These are phyloP conservation scores for Drosophila bipectinata DNA, from an alignment of 1,140 invertebrate species.

Conservation along the genomic window DNA sequence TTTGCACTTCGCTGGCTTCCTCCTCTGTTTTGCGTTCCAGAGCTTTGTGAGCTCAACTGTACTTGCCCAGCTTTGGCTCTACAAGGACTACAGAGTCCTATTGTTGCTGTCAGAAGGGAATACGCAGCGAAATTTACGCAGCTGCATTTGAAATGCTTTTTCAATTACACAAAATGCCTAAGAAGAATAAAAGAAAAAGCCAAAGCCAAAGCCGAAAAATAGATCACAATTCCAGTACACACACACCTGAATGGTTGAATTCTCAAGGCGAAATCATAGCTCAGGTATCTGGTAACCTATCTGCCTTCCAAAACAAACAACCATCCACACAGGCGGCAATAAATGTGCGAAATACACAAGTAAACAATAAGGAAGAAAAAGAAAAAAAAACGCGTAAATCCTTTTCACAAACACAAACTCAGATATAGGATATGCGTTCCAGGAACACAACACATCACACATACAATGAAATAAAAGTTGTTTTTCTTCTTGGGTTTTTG, in stretches of 20 bases:
- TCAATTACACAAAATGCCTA: conserved; percentile 66
- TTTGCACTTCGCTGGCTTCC: conserved; percentile 33
- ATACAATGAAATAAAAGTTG: conserved; percentile 57
- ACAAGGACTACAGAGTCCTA: conserved; percentile 3
- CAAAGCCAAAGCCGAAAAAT: conserved; percentile 42
- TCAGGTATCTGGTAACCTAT: conserved; percentile 76
- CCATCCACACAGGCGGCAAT: conserved; percentile 33
- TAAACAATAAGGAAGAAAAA: conserved; percentile 8
- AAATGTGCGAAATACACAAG: conserved; percentile 60
- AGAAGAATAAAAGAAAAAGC: conserved; percentile 27
- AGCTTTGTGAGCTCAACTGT: conserved; percentile 53
- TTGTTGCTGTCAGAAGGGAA: conserved; percentile 11
- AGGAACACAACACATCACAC: conserved; percentile 47
- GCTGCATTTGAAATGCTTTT: conserved; percentile 77
- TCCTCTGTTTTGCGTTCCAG: conserved; percentile 7
- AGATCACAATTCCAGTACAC: conserved; percentile 61
- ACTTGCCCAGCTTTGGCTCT: conserved; percentile 19
- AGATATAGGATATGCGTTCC: conserved; percentile 46
- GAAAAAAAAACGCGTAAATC: conserved; percentile 69
- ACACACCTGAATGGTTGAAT: conserved; percentile 61
- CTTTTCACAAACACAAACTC: conserved; percentile 63
- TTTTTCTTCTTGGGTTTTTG: conserved; percentile 43
- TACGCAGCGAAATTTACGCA: conserved; percentile 64
- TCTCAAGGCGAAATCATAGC: conserved; percentile 68
- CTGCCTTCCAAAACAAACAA: conserved; percentile 26